phyloP scores from a whole-genome alignment of 2,888 invertebrate genomes.

The Lycia hirtaria region DNA sequence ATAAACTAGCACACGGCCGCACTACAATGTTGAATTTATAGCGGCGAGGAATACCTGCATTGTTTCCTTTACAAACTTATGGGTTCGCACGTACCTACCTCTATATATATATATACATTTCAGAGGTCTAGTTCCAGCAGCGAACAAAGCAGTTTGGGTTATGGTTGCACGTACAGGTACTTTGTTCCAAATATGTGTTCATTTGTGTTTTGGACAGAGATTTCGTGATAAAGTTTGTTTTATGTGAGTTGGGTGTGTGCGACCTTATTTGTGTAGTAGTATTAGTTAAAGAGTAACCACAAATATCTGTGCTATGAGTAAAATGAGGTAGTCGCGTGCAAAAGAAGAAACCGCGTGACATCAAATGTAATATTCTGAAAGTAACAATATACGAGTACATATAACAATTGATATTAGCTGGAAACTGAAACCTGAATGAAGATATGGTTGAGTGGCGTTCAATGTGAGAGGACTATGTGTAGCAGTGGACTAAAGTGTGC shows the following conservation, averaged over 20 bases:
- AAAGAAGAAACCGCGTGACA: no score
- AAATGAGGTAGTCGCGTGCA: no score
- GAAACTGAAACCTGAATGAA: no score
- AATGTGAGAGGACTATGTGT: no score
- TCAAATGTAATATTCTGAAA: no score
- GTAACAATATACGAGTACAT: no score
- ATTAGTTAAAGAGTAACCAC: not conserved
- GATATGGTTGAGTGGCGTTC: no score
- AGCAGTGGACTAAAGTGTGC: no score
- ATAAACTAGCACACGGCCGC: conserved; percentile 54
- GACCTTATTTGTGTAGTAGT: not conserved
- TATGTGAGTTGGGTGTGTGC: not conserved
- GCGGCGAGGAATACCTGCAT: conserved; percentile 57
- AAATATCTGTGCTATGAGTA: not conserved
- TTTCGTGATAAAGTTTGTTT: conserved; percentile 15
- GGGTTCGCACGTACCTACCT: conserved; percentile 31
- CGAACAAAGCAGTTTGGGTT: conserved; percentile 38
- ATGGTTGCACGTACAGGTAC: conserved; percentile 36
- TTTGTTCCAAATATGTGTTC: conserved; percentile 25
- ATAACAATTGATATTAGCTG: no score
- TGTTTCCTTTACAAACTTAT: conserved; percentile 56
- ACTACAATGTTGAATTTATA: conserved; percentile 44
- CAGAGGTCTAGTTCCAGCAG: conserved; percentile 33
- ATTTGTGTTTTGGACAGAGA: conserved; percentile 3
- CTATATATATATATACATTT: conserved; percentile 31